Base-by-base conservation (phyloP, 2,888 invertebrate genomes). In the Diarsia dahlii region DNA sequence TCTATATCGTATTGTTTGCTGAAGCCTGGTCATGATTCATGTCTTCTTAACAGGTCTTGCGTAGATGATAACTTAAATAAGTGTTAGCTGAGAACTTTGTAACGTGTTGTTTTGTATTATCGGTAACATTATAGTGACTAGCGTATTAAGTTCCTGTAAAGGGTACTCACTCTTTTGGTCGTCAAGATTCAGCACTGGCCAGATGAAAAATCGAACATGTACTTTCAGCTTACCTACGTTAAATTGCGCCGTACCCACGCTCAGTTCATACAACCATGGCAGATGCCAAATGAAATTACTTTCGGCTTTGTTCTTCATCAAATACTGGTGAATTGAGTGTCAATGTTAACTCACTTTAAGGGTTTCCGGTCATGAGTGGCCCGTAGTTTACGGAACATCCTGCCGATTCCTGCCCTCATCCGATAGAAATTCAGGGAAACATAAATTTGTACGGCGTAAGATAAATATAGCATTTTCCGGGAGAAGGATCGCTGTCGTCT, bases 381-480 rank as follows among this genome's bases (percentile, higher is more conserved):
- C 39, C 5, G 5, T 39, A 39, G 39, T 39, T 39, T 39, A 39
- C 4, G 39, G 39, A 39, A 39, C 39, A 39, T 39, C 39, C 39
- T 28, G 28, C 28, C 28, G 28, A 28, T 28, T 28, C 28, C 28
- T 39, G 0, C 60, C 18, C 4, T 0, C 10, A 9, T 60, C 28
- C 23, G 10, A 18, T 1, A 60, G 72, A 9, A 71, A 71, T 45
- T 45, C 50, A 23, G 28, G 48, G 50, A 20, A n/a, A 28, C 3
- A 68, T 54, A 46, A 23, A 52, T 68, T 56, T 15, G 46, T 34
- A n/a, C 18, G 3, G 18, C 12, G 2, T 23, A 10, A 66, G 18
- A 46, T 73, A 62, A 63, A 62, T 48, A 64, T 50, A 45, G 2
- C 13, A n/a, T 50, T 28, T 76, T 52, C 50, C 50, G 28, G 3